These are phyloP conservation scores for Carposina sasakii DNA, from an alignment of 1,140 invertebrate genomes.

Conservation along the genomic window DNA sequence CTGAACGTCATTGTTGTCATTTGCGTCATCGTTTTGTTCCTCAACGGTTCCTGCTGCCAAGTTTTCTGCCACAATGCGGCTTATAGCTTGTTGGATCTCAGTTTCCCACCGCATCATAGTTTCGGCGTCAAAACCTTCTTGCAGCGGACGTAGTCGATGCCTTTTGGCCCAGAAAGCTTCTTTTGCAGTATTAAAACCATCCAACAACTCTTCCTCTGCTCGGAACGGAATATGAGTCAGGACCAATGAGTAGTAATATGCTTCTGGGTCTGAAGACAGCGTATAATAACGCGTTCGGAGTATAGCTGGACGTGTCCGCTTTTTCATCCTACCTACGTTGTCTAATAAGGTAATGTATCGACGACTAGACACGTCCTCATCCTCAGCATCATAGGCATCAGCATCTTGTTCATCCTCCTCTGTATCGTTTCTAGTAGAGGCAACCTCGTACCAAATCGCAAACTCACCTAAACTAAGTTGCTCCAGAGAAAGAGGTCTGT, in stretches of 20 bases:
- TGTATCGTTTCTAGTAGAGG: not conserved
- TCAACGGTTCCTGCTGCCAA: not conserved
- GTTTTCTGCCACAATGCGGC: not conserved
- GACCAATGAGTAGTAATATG: not conserved
- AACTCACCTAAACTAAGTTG: not conserved
- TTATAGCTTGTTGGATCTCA: slow-evolving; percentile 2
- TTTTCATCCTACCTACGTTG: not conserved
- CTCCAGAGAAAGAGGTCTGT: not conserved
- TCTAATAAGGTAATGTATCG: not conserved
- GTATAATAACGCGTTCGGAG: not conserved
- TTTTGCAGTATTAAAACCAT: slow-evolving; percentile 32
- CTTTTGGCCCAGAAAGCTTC: slow-evolving; percentile 37
- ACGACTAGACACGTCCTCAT: not conserved
- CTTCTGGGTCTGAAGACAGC: slow-evolving; percentile 1
- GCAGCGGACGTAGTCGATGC: slow-evolving; percentile 27
- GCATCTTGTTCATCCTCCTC: not conserved
- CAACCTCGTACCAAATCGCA: not conserved
- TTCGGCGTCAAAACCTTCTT: slow-evolving; percentile 28
- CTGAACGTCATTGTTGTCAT: not conserved
- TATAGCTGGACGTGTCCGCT: not conserved
- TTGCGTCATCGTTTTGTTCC: not conserved
- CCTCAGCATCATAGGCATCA: not conserved
- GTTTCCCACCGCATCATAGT: slow-evolving; percentile 27
- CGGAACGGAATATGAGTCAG: not conserved
- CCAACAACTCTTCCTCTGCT: slow-evolving; percentile 16